Evolutionary conservation across 30 jellyfish, hydroid and myxozoan species (phyloP), one percentile per base, ranked within the genome.

Genomic region (Aurelia aurita): DNA sequence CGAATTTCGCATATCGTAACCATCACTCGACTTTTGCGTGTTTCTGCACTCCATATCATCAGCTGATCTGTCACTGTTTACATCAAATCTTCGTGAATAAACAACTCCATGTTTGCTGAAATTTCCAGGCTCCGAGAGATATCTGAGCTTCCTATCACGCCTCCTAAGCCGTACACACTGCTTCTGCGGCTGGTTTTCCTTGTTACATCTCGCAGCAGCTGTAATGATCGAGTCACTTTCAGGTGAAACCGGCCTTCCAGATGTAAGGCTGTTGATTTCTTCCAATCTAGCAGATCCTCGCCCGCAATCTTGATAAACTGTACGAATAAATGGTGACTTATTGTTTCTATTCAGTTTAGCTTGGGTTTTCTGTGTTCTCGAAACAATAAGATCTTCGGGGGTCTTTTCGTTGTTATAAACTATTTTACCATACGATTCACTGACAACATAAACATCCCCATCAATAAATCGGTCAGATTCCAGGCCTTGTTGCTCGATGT

Each of bases 241-340:
- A 18, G 91, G 91, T 5, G 91, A 81, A 69, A 81, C 91, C 2
- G 91, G 85, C 72, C 91, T 65, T 14, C 91, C 91, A 39, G 87
- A 75, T 67, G 59, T 39, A 39, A 1, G 51, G 32, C 58, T 47
- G 76, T 58, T 75, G 58, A 60, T 74, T 28, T 75, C 44, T 26
- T 57, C 87, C 57, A 14, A 32, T 8, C 63, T 20, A 49, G 63
- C 47, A 19, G 75, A 15, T 6, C 25, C 26, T 31, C 39, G 66
- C 45, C 76, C 76, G 65, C 76, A 54, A 57, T 75, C 87, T 58
- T 75, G 87, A 75, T 75, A 75, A 16, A 75, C 76, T 28, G 87
- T 75, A 18, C 87, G 87, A 27, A 75, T 32, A 23, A 75, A 75
- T 5, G 87, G 87, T 49, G 87, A 75, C 35, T 75, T 75, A 57